These are phyloP conservation scores for Torymus aiolomorphi DNA, from an alignment of 2,888 invertebrate species.

Conservation along the genomic window DNA sequence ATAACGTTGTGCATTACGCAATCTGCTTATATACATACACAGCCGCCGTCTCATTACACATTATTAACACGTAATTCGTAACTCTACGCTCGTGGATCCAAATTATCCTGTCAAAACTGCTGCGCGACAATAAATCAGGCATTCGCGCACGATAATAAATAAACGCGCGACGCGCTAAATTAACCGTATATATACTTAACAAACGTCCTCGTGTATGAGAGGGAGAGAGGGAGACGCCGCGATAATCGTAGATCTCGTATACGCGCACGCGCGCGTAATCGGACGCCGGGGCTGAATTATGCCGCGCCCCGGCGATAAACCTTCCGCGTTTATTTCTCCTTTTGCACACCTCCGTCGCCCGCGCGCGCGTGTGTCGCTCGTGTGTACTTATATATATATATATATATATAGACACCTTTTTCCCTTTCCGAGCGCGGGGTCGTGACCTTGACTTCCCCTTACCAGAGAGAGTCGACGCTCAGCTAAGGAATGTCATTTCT, in stretches of 20 bases:
- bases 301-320: slow-evolving; percentile 38
- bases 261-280: slow-evolving; percentile 40
- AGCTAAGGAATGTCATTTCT: neutral
- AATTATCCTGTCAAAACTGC: too few relatives aligned
- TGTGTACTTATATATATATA: too few relatives aligned
- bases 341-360: neutral
- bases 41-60: too few relatives aligned
- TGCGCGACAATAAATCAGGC: too few relatives aligned
- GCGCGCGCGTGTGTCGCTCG: neutral
- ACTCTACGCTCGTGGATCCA: too few relatives aligned
- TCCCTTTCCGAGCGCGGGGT: slow-evolving; percentile 42
- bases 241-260: slow-evolving; percentile 45
- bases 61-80: too few relatives aligned
- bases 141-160: neutral
- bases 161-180: neutral
- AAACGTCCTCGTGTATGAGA: neutral
- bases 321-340: slow-evolving; percentile 22
- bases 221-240: neutral
- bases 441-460: slow-evolving; percentile 43
- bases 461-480: slow-evolving; percentile 42
- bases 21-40: too few relatives aligned
- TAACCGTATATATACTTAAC: neutral
- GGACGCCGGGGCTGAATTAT: slow-evolving; percentile 45
- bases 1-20: too few relatives aligned
- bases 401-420: slow-evolving; percentile 6